A percentile compares a stretch with the other conserved stretches of the same genome.
phyloP scores from a whole-genome alignment of 2,797 vertebrate genomes.

The Gymnoscopelus braueri region DNA sequence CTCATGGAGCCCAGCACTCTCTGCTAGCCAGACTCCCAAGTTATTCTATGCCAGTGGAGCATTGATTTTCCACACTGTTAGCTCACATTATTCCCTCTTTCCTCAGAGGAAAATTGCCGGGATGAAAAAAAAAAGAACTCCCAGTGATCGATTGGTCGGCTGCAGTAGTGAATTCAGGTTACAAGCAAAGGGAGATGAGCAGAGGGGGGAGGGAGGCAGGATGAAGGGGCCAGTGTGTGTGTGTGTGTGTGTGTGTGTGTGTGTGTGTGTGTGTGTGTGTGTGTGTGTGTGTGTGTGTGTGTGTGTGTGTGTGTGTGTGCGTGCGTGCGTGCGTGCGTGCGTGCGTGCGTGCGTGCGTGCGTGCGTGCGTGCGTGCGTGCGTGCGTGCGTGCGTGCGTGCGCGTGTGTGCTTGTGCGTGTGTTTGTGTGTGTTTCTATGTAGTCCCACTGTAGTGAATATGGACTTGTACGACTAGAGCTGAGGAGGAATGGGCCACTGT shows the following conservation, averaged over 20 bases:
- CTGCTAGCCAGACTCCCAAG: constrained; percentile 73
- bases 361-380: constrained; percentile 7
- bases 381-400: too few relatives aligned
- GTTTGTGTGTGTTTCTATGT: constrained; percentile 39
- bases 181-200: constrained; percentile 72
- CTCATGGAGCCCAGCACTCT: constrained; percentile 64
- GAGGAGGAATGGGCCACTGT: constrained; percentile 12
- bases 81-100: constrained; percentile 81
- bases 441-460: constrained; percentile 53
- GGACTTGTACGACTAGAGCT: constrained; percentile 51
- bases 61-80: constrained; percentile 84
- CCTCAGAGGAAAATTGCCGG: constrained; percentile 78
- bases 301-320: constrained; percentile 4
- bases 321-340: constrained; percentile 9
- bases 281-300: constrained; percentile 6
- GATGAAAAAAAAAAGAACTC: constrained; percentile 68
- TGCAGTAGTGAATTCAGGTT: constrained; percentile 79
- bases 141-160: constrained; percentile 79
- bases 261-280: constrained; percentile 9
- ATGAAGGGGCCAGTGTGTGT: constrained; percentile 14
- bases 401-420: background rate
- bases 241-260: constrained; percentile 11
- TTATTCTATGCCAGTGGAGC: constrained; percentile 80
- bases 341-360: constrained; percentile 9
- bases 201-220: constrained; percentile 19